Evolutionary conservation across 2,113 vertebrate genomes (phyloP).

Genomic region (Lophius piscatorius): DNA sequence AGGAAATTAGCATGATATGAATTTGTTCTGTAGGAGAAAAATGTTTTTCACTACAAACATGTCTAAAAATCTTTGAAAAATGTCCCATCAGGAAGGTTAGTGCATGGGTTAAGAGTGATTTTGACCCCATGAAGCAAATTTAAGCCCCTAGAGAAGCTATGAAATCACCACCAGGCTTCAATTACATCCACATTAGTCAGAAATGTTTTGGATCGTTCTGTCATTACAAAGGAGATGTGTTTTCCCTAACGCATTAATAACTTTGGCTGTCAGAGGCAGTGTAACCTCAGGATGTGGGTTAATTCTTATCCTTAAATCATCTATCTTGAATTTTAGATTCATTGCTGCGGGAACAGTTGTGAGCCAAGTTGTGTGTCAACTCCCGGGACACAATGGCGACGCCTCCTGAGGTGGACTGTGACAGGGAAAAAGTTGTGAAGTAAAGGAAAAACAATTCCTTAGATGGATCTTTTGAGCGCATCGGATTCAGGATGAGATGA

Average conservation of each 20-base stretch:
- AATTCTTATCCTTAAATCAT: neutral
- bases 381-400: neutral
- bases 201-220: constrained; percentile 17
- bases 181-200: constrained; percentile 27
- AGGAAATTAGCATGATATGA: too few species aligned
- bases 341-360: neutral
- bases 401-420: neutral
- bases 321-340: neutral
- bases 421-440: too few species aligned
- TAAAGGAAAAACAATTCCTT: neutral
- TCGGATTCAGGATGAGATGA: constrained; percentile 29
- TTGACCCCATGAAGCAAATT: neutral
- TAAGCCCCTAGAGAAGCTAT: constrained; percentile 9
- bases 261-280: constrained; percentile 9
- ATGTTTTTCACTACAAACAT: neutral
- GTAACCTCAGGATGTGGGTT: neutral
- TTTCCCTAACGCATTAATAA: constrained; percentile 15
- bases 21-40: too few species aligned
- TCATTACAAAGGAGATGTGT: neutral
- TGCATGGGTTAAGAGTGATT: neutral
- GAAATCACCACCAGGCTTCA: constrained; percentile 14
- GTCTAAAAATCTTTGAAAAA: neutral
- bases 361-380: neutral
- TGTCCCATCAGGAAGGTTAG: neutral
- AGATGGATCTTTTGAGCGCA: constrained; percentile 10